A percentile compares a stretch with the other conserved stretches of the same genome.
Evolutionary conservation across 2,888 invertebrate genomes (phyloP).

Genomic region (Tachina fera): DNA sequence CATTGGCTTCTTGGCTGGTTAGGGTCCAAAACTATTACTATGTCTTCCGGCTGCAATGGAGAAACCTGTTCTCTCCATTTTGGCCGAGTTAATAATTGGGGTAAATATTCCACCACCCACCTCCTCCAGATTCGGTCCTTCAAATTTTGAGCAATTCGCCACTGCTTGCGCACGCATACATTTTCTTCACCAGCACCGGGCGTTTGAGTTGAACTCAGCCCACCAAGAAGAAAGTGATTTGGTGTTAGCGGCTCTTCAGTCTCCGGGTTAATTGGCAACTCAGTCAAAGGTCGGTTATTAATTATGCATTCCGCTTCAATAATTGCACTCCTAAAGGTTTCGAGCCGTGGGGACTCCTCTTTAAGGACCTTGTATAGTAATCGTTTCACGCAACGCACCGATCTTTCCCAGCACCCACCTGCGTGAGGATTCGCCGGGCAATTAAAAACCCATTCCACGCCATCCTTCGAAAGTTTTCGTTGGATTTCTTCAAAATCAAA

Average conservation of each 20-base stretch:
- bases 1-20: slow-evolving; percentile 44
- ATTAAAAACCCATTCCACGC: too few relatives aligned
- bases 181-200: too few relatives aligned
- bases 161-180: too few relatives aligned
- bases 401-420: too few relatives aligned
- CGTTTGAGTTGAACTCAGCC: too few relatives aligned
- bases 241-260: slow-evolving; percentile 66
- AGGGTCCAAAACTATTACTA: slow-evolving; percentile 58
- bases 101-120: neutral
- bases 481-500: too few relatives aligned
- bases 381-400: slow-evolving; percentile 1
- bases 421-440: too few relatives aligned
- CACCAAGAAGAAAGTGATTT: slow-evolving; percentile 60
- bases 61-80: slow-evolving; percentile 60
- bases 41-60: slow-evolving; percentile 42
- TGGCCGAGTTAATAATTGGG: too few relatives aligned
- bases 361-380: slow-evolving; percentile 45
- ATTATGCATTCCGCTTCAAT: slow-evolving; percentile 63
- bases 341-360: slow-evolving; percentile 48
- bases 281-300: too few relatives aligned
- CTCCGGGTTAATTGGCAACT: slow-evolving; percentile 18
- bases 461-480: too few relatives aligned
- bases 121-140: slow-evolving; percentile 47
- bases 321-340: slow-evolving; percentile 64
- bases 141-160: too few relatives aligned